phyloP scores from a whole-genome alignment of 2,113 vertebrate species.

The Neofelis nebulosa region DNA sequence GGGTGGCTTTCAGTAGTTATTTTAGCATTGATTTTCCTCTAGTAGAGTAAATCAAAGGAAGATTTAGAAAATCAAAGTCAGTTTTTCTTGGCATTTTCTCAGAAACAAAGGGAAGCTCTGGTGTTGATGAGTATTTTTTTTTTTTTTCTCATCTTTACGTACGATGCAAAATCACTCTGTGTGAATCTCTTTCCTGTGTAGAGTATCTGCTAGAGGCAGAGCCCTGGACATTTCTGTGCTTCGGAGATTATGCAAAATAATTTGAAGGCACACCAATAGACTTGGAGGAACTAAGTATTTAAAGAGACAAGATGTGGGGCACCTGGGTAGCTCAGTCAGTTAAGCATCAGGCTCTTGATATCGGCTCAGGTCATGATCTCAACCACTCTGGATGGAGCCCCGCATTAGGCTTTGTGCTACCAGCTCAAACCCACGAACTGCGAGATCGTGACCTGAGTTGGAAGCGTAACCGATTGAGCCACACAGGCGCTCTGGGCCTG shows the following conservation, averaged over 20 bases:
- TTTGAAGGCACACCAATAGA: not conserved
- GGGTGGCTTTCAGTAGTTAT: slow-evolving; percentile 7
- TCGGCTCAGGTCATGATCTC: too few species aligned
- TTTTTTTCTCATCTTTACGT: not conserved
- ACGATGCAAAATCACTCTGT: not conserved
- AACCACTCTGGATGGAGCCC: too few species aligned
- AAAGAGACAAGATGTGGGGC: not conserved
- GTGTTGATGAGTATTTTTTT: not conserved
- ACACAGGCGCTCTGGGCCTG: not conserved
- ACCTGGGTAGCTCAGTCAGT: too few species aligned
- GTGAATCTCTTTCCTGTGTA: not conserved
- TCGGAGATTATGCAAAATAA: slow-evolving; percentile 17
- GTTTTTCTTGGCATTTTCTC: slow-evolving; percentile 46
- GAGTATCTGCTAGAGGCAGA: not conserved
- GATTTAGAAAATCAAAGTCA: slow-evolving; percentile 54
- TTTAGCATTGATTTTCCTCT: slow-evolving; percentile 56
- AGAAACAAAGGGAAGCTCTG: slow-evolving; percentile 41
- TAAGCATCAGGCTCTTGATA: too few species aligned
- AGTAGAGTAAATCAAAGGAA: slow-evolving; percentile 43
- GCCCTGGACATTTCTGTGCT: not conserved
- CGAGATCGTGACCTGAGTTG: too few species aligned
- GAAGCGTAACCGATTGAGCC: too few species aligned
- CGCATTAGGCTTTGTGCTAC: too few species aligned
- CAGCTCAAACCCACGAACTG: too few species aligned
- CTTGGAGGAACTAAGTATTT: not conserved